Percentiles rank a stretch among this genome's conserved stretches.
These are phyloP conservation scores for Rhineura floridana DNA, from an alignment of 2,113 vertebrate genomes.

Conservation along the genomic window DNA sequence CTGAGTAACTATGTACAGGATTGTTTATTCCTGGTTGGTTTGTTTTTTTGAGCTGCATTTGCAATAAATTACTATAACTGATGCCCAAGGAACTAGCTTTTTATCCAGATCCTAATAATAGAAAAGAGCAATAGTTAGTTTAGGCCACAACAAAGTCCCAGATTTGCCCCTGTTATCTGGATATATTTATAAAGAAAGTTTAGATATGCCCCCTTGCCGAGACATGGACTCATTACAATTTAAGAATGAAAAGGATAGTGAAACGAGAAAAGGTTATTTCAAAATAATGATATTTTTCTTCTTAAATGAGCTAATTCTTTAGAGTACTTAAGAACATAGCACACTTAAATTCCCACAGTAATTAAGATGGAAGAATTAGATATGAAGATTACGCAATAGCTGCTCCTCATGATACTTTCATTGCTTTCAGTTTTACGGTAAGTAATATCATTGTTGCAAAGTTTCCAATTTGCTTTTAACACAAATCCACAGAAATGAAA, in stretches of 20 bases:
- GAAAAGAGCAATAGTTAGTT: background rate
- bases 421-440: constrained; percentile 65
- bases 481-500: constrained; percentile 67
- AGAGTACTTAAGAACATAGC: constrained; percentile 55
- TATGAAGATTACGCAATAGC: constrained; percentile 49
- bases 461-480: constrained; percentile 73
- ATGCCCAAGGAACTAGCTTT: background rate
- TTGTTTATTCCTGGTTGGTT: too few species aligned
- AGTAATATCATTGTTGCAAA: constrained; percentile 68
- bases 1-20: background rate
- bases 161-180: background rate
- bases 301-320: constrained; percentile 62
- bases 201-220: background rate
- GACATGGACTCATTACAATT: constrained; percentile 25
- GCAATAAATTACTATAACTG: background rate
- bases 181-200: background rate
- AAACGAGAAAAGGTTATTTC: constrained; percentile 45
- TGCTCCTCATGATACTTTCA: constrained; percentile 61
- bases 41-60: background rate
- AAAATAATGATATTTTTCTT: constrained; percentile 55
- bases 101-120: background rate
- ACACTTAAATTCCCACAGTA: constrained; percentile 71
- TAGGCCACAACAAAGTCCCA: background rate
- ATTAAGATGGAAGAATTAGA: constrained; percentile 61
- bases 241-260: constrained; percentile 52